phyloP scores from a whole-genome alignment of 2,113 vertebrate species.

The Marmota monax region DNA sequence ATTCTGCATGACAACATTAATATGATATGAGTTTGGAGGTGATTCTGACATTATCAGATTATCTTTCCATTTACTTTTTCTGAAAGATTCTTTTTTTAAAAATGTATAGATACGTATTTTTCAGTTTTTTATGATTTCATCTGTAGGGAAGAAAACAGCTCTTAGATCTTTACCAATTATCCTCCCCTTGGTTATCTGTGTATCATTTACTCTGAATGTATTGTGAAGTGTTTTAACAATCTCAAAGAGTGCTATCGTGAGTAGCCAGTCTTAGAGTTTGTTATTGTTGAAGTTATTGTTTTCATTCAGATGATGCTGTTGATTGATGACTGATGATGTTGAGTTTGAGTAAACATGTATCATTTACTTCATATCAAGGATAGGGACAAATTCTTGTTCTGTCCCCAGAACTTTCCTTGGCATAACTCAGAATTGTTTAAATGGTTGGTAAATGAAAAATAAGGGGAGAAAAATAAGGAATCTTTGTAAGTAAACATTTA shows the following conservation, averaged over 20 bases:
- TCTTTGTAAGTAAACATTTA: neutral
- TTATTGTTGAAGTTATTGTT: constrained; percentile 21
- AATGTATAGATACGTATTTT: neutral
- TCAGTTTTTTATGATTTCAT: constrained; percentile 26
- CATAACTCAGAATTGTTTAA: constrained; percentile 31
- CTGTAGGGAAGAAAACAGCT: neutral
- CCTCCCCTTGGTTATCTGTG: neutral
- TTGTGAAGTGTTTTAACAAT: neutral
- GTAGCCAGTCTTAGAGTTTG: neutral
- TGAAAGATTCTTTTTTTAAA: constrained; percentile 9
- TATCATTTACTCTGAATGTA: constrained; percentile 12
- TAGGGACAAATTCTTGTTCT: constrained; percentile 36
- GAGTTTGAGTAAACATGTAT: neutral
- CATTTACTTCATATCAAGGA: neutral
- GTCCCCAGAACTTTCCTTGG: neutral
- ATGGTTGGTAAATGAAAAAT: constrained; percentile 23
- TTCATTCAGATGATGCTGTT: constrained; percentile 29
- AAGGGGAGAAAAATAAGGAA: neutral
- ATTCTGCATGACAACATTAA: constrained; percentile 81
- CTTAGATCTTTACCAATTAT: neutral
- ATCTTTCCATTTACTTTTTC: constrained; percentile 52
- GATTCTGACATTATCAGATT: constrained; percentile 67
- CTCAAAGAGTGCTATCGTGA: neutral
- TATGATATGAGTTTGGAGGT: constrained; percentile 49
- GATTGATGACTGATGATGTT: neutral